Base-by-base conservation (phyloP, 2,113 vertebrate genomes). In the Epinephelus fuscoguttatus region DNA sequence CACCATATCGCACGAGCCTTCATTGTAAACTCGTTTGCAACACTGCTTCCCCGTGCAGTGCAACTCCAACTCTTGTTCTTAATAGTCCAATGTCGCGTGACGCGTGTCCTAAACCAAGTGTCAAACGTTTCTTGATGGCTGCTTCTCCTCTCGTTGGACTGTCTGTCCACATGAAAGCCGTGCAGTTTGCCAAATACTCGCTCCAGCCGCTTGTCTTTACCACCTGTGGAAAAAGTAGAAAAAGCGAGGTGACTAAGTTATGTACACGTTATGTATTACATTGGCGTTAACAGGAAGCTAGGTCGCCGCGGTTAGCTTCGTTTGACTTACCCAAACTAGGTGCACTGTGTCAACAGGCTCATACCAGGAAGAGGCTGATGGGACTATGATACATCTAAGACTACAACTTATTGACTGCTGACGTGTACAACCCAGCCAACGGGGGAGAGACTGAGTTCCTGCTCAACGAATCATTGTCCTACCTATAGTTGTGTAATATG, bases 381-480 rank as follows among this genome's bases (percentile, higher is more conserved):
- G 71, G 62, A 74, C 74, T n/a, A 7, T 50, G 72, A 57, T 19
- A 82, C 85, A 85, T 91, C 25, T 52, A 14, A 18, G 18, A 15
- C 52, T 73, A 25, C 61, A 77, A 74, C 81, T 80, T 84, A 75
- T 84, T 75, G 91, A 88, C 82, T 93, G 95, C 95, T 95, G 95
- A 96, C 95, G 94, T 95, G 95, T 94, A 91, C 92, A 49, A 84
- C 4, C 42, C 87, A 92, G 73, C 91, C 90, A 91, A 93, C 84
- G 25, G 68, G 83, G 87, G 60, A 55, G 57, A 80, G 84, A n/a
- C 64, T 4, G 60, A 68, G 69, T 67, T 64, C 8, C 71, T 40
- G 70, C 86, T 91, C 85, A 67, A 53, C 89, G 47, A 93, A 89
- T 93, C 91, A 82, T 1, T 50, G 76, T 45, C 82, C 64, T 70